phyloP scores from a whole-genome alignment of 2,797 vertebrate genomes.

The Sarcophilus harrisii region DNA sequence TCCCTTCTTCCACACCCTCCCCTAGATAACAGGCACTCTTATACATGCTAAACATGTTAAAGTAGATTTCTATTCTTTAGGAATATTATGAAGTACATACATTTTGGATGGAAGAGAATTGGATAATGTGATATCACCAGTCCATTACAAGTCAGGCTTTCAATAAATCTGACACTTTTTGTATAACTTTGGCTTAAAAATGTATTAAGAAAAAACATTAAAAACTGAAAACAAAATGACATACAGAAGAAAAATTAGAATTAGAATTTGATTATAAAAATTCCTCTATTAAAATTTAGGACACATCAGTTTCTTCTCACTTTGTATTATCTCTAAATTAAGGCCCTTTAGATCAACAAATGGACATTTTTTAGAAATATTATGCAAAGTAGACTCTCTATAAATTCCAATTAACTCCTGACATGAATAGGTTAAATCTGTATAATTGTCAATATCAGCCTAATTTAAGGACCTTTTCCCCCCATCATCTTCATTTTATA shows the following conservation, averaged over 20 bases:
- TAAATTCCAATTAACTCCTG: not conserved
- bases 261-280: not conserved
- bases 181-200: not conserved
- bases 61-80: not conserved
- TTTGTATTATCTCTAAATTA: not conserved
- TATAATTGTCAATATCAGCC: conserved; percentile 8
- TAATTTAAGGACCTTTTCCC: conserved; percentile 4
- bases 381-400: not conserved
- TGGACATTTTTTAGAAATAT: not conserved
- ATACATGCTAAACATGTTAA: no score
- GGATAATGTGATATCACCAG: not conserved
- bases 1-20: no score
- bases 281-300: not conserved
- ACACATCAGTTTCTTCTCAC: not conserved
- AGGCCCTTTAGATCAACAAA: not conserved
- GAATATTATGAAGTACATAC: not conserved
- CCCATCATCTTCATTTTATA: not conserved
- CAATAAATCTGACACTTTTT: not conserved
- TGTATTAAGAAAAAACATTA: not conserved
- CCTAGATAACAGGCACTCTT: no score
- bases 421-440: not conserved
- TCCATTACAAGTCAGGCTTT: not conserved
- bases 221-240: not conserved
- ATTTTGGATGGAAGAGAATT: not conserved
- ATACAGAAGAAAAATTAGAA: not conserved